These are phyloP conservation scores for Podotricha telesiphe DNA, from an alignment of 2,888 invertebrate species.

Conservation along the genomic window DNA sequence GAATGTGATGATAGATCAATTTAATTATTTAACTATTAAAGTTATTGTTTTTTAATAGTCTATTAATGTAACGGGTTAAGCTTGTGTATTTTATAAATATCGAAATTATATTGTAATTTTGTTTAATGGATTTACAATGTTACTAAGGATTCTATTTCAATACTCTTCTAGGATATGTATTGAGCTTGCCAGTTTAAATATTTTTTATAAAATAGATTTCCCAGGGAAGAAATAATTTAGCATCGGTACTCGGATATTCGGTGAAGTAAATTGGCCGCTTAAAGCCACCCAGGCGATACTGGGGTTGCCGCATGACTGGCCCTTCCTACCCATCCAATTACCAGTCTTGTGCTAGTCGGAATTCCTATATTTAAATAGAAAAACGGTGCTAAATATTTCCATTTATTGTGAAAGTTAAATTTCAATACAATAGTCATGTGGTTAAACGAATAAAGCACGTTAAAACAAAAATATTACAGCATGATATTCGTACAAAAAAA, in stretches of 20 bases:
- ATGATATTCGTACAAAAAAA: too few species aligned
- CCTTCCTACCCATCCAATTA: constrained; percentile 39
- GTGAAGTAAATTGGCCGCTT: constrained; percentile 57
- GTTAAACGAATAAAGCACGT: too few species aligned
- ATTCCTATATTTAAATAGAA: constrained; percentile 26
- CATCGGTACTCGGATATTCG: constrained; percentile 35
- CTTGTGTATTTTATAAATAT: too few species aligned
- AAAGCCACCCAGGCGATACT: constrained; percentile 45
- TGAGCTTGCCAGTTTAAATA: neutral
- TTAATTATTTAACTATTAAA: too few species aligned
- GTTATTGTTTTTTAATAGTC: too few species aligned
- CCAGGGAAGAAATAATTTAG: constrained; percentile 25
- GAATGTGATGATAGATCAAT: too few species aligned
- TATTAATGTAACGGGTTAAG: too few species aligned
- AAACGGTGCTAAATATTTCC: constrained; percentile 5
- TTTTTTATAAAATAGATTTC: neutral
- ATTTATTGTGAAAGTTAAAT: neutral
- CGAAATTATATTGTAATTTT: too few species aligned
- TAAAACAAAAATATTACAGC: too few species aligned
- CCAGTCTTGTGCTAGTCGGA: constrained; percentile 31
- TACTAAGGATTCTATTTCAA: neutral
- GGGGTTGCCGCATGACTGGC: constrained; percentile 50
- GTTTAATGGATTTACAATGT: too few species aligned
- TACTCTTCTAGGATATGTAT: neutral
- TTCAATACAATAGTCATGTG: too few species aligned